phyloP scores from a whole-genome alignment of 2,797 vertebrate genomes.

The Kryptolebias ocellatus region DNA sequence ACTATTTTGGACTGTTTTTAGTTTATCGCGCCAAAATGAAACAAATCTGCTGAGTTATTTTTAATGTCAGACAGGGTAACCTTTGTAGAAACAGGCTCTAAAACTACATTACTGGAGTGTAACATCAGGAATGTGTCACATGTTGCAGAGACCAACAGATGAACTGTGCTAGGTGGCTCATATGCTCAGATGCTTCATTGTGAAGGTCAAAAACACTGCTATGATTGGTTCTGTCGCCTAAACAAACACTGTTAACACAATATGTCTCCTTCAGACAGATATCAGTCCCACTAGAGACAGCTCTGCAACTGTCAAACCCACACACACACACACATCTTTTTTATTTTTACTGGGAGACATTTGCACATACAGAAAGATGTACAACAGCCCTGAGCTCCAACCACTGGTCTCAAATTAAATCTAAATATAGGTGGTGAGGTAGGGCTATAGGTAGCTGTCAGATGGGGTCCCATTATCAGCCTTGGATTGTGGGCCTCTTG shows the following conservation, averaged over 20 bases:
- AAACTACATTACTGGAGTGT: conserved; percentile 12
- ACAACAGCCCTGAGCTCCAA: conserved; percentile 30
- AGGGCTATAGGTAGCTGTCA: conserved; percentile 67
- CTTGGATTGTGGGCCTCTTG: conserved; percentile 65
- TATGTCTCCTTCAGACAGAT: conserved; percentile 54
- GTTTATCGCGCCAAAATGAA: conserved; percentile 21
- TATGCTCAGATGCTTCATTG: conserved; percentile 30
- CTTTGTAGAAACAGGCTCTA: conserved; percentile 16
- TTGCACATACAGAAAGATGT: conserved; percentile 30
- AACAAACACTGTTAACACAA: conserved; percentile 40
- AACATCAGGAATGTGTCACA: background rate
- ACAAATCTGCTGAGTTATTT: conserved; percentile 24
- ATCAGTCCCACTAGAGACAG: conserved; percentile 63
- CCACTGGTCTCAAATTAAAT: conserved; percentile 36
- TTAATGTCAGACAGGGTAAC: conserved; percentile 6
- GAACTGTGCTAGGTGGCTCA: conserved; percentile 34
- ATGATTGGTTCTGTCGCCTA: conserved; percentile 44
- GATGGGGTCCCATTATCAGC: conserved; percentile 77
- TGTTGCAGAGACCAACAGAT: conserved; percentile 29
- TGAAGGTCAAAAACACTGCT: conserved; percentile 46
- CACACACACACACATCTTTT: conserved; percentile 38
- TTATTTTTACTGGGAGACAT: conserved; percentile 22
- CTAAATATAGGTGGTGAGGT: conserved; percentile 74
- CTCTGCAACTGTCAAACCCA: conserved; percentile 42
- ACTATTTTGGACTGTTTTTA: conserved; percentile 2